These are phyloP conservation scores for Odontomyia ornata DNA, from an alignment of 2,888 invertebrate species.

Conservation along the genomic window DNA sequence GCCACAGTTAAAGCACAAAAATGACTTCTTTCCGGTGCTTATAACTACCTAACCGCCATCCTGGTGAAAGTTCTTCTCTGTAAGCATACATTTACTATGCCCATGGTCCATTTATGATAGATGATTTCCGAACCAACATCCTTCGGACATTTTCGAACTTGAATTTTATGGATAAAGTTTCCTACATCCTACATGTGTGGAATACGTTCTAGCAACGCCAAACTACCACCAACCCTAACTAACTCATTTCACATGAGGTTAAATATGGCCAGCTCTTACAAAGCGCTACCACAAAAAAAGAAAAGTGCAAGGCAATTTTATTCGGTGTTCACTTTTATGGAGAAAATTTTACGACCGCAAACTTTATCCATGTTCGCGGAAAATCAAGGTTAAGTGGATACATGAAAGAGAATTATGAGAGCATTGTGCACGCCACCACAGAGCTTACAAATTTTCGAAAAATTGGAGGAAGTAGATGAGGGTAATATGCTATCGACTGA, in stretches of 20 bases:
- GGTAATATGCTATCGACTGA: too few species aligned
- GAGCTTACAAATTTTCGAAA: background rate
- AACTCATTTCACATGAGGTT: background rate
- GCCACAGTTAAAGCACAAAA: conserved; percentile 22
- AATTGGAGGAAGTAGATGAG: background rate
- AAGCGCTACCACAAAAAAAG: too few species aligned
- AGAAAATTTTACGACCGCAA: background rate
- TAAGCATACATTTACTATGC: conserved; percentile 31
- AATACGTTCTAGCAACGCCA: background rate
- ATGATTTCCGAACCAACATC: conserved; percentile 37
- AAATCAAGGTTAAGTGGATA: conserved; percentile 36
- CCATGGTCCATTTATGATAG: conserved; percentile 40
- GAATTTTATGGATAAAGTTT: conserved; percentile 39
- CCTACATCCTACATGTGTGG: background rate
- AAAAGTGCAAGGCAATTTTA: background rate
- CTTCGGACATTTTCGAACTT: conserved; percentile 39
- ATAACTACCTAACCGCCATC: background rate
- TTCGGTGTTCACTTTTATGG: conserved; percentile 30
- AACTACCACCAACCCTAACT: background rate
- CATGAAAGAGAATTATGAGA: conserved; percentile 23
- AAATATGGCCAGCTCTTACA: background rate
- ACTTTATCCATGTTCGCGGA: conserved; percentile 29
- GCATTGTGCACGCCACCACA: background rate
- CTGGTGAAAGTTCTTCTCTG: background rate
- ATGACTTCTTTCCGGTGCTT: conserved; percentile 28